Evolutionary conservation across 2,113 vertebrate species (phyloP).

Genomic region (Aptenodytes forsteri): DNA sequence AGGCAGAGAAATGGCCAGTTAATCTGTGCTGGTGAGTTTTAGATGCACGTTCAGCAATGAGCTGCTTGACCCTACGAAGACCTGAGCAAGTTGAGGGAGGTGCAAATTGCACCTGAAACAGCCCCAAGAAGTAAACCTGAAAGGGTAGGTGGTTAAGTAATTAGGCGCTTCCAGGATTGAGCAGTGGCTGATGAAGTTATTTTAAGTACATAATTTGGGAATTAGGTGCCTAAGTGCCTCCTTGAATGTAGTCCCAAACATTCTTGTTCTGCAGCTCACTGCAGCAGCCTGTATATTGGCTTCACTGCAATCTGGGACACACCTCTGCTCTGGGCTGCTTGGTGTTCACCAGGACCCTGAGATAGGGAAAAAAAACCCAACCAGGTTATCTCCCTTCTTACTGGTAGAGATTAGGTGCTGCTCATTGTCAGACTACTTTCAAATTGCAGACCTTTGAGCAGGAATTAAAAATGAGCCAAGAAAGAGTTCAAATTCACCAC

Average conservation of each 20-base stretch:
- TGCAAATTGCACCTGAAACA: neutral
- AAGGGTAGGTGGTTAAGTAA: neutral
- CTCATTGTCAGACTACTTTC: neutral
- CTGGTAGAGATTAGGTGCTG: neutral
- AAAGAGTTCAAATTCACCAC: neutral
- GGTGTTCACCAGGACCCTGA: neutral
- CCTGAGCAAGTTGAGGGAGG: neutral
- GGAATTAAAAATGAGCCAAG: neutral
- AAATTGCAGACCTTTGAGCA: neutral
- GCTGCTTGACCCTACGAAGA: neutral
- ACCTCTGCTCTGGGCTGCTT: neutral
- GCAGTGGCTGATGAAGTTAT: neutral
- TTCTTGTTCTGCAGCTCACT: neutral
- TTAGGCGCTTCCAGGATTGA: neutral
- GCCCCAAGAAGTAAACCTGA: neutral
- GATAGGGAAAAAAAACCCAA: fast-evolving
- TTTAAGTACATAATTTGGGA: neutral
- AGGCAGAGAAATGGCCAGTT: neutral
- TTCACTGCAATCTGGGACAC: neutral
- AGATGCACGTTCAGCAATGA: neutral
- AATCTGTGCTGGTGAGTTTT: neutral
- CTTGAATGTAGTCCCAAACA: neutral
- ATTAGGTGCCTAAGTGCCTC: neutral
- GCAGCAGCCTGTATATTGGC: neutral
- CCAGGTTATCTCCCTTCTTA: neutral